Evolutionary conservation across 2,797 vertebrate species (phyloP).

Genomic region (Tarsius wallacei): DNA sequence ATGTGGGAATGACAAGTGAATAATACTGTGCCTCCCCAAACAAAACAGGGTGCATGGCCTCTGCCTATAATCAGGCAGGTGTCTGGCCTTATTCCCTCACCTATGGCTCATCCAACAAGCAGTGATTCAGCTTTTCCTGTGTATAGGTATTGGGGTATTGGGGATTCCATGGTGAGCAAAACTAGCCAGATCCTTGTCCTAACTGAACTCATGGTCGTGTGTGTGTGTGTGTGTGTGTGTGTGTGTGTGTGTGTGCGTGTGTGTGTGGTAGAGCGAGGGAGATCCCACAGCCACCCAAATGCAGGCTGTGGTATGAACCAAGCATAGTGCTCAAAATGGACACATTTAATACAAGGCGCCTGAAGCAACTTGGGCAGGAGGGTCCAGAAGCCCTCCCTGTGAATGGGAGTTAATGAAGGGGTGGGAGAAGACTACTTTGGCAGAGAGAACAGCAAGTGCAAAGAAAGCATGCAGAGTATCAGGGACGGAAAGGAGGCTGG

Average conservation of each 20-base stretch:
- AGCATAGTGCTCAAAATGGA: neutral
- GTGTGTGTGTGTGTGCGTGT: too few species aligned
- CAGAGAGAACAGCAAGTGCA: neutral
- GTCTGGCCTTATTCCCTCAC: neutral
- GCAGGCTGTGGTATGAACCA: neutral
- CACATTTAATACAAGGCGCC: neutral
- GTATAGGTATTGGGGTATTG: neutral
- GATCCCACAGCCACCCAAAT: neutral
- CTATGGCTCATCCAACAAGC: neutral
- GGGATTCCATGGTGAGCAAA: neutral
- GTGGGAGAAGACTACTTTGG: neutral
- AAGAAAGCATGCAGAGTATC: neutral
- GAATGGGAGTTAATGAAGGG: neutral
- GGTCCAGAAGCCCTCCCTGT: neutral
- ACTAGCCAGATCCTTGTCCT: neutral
- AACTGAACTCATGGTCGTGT: neutral
- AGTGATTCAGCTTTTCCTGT: neutral
- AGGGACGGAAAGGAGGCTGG: neutral
- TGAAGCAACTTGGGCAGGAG: neutral
- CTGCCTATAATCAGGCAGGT: neutral
- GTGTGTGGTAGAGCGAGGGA: neutral
- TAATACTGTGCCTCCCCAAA: too few species aligned
- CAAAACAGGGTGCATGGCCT: neutral
- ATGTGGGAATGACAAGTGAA: neutral
- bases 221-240: neutral